Evolutionary conservation across 2,113 vertebrate species (phyloP).

Genomic region (Zeus faber): DNA sequence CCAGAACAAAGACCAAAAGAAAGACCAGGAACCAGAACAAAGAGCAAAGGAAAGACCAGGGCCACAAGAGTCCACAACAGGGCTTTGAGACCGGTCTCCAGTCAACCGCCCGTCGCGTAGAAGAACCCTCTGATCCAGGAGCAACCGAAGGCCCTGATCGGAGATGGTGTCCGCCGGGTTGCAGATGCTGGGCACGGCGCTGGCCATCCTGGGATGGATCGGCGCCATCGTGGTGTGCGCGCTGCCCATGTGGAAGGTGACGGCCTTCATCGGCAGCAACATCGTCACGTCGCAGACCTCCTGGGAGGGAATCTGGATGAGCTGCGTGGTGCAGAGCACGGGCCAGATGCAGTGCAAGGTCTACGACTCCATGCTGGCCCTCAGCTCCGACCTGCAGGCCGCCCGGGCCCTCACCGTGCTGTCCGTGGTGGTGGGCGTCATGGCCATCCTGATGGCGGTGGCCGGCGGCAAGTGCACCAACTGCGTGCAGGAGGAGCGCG

Average conservation of each 20-base stretch:
- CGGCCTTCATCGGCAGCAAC: slow-evolving; percentile 74
- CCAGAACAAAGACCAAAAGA: not conserved
- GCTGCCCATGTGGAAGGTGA: slow-evolving; percentile 77
- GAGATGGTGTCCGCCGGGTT: slow-evolving; percentile 74
- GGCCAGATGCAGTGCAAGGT: slow-evolving; percentile 83
- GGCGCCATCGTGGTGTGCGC: slow-evolving; percentile 68
- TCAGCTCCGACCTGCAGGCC: slow-evolving; percentile 72
- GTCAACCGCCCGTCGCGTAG: not conserved
- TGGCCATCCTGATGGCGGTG: slow-evolving; percentile 71
- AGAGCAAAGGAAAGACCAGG: not conserved
- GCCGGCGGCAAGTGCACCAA: slow-evolving; percentile 78
- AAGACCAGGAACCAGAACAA: not conserved
- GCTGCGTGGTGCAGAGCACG: slow-evolving; percentile 75
- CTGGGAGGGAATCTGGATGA: slow-evolving; percentile 81
- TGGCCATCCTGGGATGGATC: slow-evolving; percentile 74
- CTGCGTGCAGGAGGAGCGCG: slow-evolving; percentile 56
- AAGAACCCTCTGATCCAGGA: too few species aligned
- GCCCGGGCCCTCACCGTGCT: slow-evolving; percentile 71
- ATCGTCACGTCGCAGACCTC: slow-evolving; percentile 70
- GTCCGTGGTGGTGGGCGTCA: slow-evolving; percentile 66
- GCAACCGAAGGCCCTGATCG: not conserved
- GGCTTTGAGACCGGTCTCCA: too few species aligned
- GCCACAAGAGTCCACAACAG: too few species aligned
- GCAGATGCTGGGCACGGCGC: slow-evolving; percentile 70
- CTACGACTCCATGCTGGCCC: slow-evolving; percentile 79